Base-by-base conservation (phyloP, 2,888 invertebrate species). In the Malachius bipustulatus region DNA sequence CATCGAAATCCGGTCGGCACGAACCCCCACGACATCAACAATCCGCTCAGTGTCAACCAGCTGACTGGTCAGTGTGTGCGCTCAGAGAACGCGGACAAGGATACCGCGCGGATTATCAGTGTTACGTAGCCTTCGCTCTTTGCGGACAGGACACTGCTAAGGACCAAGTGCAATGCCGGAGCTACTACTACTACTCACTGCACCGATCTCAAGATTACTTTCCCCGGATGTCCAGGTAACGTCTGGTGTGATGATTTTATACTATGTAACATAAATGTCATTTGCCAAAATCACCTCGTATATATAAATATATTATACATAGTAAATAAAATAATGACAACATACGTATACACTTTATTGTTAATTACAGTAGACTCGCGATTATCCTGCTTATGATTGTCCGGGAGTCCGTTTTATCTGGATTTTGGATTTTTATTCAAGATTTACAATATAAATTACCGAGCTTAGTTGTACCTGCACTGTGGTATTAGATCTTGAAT, bases 21-120 rank as follows among this genome's bases (percentile, higher is more conserved):
- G 30, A 89, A 89, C 66, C 89, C 89, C 27, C 79, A 87, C 50
- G 89, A 90, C 66, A 80, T 84, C 46, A 90, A 90, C 67, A 89
- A 90, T 69, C 90, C 90, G 37, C 69, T 90, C 28, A 88, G 85
- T 62, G 87, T 90, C 39, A 88, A 88, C 54, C 88, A 89, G 65
- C 68, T 90, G 48, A 88, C 87, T 41, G 83, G 83, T 49, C 80
- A 81, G 56, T 63, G 63, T 47, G 54, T 59, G 33, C 52, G 60
- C 44, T 48, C 57, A 30, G 48, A 58, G 38, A 57, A 58, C 47
- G 50, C 55, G 38, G 55, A 54, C 38, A 60, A 60, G 47, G 60
- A 61, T 51, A 54, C 59, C 35, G 49, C 56, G 33, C 51, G 63
- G 39, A 63, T 63, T 35, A 64, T 64, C 44, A 64, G 64, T 54